Evolutionary conservation across 1,140 invertebrate species (phyloP).

Genomic region (Cardiocondyla obscurior): DNA sequence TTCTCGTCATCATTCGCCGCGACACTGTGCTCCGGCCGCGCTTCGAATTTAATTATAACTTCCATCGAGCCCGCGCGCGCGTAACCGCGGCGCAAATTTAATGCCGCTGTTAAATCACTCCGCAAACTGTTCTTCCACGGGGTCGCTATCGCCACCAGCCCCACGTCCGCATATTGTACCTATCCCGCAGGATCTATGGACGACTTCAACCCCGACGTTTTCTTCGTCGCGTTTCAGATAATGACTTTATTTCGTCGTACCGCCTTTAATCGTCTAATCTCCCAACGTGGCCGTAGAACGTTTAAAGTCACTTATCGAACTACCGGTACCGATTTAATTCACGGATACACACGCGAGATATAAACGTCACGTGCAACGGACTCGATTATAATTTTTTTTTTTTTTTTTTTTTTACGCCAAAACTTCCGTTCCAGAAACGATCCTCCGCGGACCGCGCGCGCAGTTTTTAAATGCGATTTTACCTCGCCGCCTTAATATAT

Average conservation of each 20-base stretch:
- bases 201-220: background rate
- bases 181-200: background rate
- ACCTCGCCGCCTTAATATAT: slow-evolving; percentile 41
- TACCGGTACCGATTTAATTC: slow-evolving; percentile 42
- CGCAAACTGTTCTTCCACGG: slow-evolving; percentile 23
- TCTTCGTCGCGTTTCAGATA: slow-evolving; percentile 9
- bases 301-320: slow-evolving; percentile 40
- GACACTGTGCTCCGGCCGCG: background rate
- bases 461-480: slow-evolving; percentile 49
- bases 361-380: slow-evolving; percentile 46
- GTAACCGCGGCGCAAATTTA: slow-evolving; percentile 39
- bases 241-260: slow-evolving; percentile 44
- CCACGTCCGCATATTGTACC: slow-evolving; percentile 2
- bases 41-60: slow-evolving; percentile 48
- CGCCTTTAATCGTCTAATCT: slow-evolving; percentile 25
- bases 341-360: slow-evolving; percentile 32
- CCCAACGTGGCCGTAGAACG: background rate
- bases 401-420: slow-evolving; percentile 16
- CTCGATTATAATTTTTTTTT: slow-evolving; percentile 23
- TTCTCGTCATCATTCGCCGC: slow-evolving; percentile 36
- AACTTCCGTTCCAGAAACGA: slow-evolving; percentile 40
- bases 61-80: slow-evolving; percentile 22
- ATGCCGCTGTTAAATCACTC: slow-evolving; percentile 46
- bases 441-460: slow-evolving; percentile 24
- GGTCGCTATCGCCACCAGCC: background rate